Base-by-base conservation (phyloP, 2,113 vertebrate genomes). In the Etia nguti region DNA sequence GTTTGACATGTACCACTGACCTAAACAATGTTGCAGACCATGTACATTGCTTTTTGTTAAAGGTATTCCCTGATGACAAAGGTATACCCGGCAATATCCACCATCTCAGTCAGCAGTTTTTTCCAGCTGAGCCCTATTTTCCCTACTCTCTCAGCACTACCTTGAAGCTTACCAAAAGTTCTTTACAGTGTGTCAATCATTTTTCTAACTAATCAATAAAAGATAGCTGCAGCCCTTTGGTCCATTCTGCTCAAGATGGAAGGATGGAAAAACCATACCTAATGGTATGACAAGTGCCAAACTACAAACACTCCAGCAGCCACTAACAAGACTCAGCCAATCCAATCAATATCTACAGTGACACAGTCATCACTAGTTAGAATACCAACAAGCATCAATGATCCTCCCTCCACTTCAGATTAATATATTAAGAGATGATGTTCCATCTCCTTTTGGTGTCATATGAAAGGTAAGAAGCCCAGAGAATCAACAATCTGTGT, bases 391-490 rank as follows among this genome's bases (percentile, higher is more conserved):
- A 85, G 26, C 50, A 54, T 73, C 9, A 36, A 29, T 5, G 9
- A 48, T 41, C 22, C 59, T 82, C 41, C 29, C 41, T 20, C 46
- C 82, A 41, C 57, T 52, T 79, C 59, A 60, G 50, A 84, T 77
- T 38, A 59, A 92, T 75, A 54, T 85, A 68, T 88, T 83, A 79
- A 79, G 57, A 6, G 26, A 68, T 57, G 81, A 56, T 57, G 36
- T 50, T 50, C 43, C 24, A 50, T 20, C 43, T 62, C 75, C 24
- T 38, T 48, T 84, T 56, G 41, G 31, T 54, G 54, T 88, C 65
- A 38, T 16, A 22, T 6, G 50, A 34, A 88, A 90, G 87, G 79
- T 89, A 83, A 92, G 56, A 83, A 43, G 81, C 85, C 65, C 73
- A 60, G 62, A 60, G 12, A 16, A 80, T 87, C 85, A 83, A 52